Conservation (phyloP, 2,113 vertebrate species). For the Triplophysa rosa region DNA sequence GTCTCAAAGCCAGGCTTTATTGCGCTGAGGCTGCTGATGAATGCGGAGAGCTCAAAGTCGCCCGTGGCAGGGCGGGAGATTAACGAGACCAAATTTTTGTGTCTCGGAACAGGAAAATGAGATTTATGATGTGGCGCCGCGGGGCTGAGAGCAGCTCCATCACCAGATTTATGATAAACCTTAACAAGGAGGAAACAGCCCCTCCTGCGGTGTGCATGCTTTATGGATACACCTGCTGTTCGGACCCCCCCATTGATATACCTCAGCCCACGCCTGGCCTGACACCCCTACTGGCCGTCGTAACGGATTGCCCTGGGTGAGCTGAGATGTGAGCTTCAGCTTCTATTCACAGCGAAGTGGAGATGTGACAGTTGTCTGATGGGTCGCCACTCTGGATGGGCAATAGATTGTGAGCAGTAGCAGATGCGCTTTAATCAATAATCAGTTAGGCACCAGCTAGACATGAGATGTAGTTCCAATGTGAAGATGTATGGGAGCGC, state of each 20-base stretch:
- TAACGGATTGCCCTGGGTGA: constrained; percentile 21
- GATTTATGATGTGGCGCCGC: constrained; percentile 75
- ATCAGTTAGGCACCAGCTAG: background rate
- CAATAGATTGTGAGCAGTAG: constrained; percentile 22
- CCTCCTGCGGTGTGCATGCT: constrained; percentile 63
- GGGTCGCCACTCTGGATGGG: constrained; percentile 12
- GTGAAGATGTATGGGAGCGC: background rate
- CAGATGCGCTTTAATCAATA: constrained; percentile 14
- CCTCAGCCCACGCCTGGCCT: constrained; percentile 11
- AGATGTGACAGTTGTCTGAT: constrained; percentile 27
- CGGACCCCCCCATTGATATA: constrained; percentile 44
- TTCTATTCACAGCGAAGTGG: background rate
- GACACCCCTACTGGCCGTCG: background rate
- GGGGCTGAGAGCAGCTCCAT: constrained; percentile 75
- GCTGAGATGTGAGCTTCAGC: constrained; percentile 5
- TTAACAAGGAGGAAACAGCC: constrained; percentile 73
- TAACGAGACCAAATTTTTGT: constrained; percentile 76
- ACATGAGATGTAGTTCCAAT: background rate
- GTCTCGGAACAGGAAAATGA: constrained; percentile 74
- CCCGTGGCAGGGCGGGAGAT: constrained; percentile 74
- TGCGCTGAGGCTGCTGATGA: constrained; percentile 69
- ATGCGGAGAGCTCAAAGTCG: constrained; percentile 72
- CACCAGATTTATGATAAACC: constrained; percentile 80
- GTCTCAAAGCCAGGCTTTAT: constrained; percentile 58
- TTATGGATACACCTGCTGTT: constrained; percentile 69